Evolutionary conservation across 2,797 vertebrate genomes (phyloP), one percentile per base, ranked within the genome.

Genomic region (Bufotes viridis): DNA sequence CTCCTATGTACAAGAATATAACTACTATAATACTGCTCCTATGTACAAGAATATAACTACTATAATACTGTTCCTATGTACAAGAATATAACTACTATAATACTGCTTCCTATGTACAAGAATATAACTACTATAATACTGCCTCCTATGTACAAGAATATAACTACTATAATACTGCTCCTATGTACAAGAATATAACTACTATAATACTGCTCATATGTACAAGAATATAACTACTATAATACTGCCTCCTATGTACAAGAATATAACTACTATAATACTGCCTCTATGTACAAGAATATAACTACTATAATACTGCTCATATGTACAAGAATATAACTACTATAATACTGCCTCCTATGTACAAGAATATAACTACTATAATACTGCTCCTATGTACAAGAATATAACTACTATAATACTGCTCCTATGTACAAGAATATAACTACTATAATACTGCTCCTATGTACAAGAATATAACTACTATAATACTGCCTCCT

Each of bases 221-320:
- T 60, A 60, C 58, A 60, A 60, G 58, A 60, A 60, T 60, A 60
- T 60, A 60, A 60, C 58, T 60, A 60, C 58, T 58, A 58, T 58
- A 58, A 58, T 58, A 58, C 57, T 58, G 57, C 57, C 13, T 13
- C 60, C 8, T 58, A 58, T 61, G 18, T 61, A 61, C 60, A 61
- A 61, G 60, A 18, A 61, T 61, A 61, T 61, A 61, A 61, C 60
- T 61, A 61, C 17, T 63, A 63, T 63, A 63, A 63, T 63, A 63
- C 60, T 63, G 20, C 34, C 60, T 7, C n/a, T n/a, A n/a, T n/a
- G n/a, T n/a, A n/a, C n/a, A n/a, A n/a, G n/a, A n/a, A n/a, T n/a
- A n/a, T n/a, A 60, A 60, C 67, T 26, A 69, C 67, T 69, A 69
- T 69, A 69, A 69, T 69, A 69, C 67, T 69, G 67, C 67, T 29